A percentile compares a stretch with the other conserved stretches of the same genome.
Evolutionary conservation across 1,140 invertebrate genomes (phyloP).

Genomic region (Acromyrmex heyeri): DNA sequence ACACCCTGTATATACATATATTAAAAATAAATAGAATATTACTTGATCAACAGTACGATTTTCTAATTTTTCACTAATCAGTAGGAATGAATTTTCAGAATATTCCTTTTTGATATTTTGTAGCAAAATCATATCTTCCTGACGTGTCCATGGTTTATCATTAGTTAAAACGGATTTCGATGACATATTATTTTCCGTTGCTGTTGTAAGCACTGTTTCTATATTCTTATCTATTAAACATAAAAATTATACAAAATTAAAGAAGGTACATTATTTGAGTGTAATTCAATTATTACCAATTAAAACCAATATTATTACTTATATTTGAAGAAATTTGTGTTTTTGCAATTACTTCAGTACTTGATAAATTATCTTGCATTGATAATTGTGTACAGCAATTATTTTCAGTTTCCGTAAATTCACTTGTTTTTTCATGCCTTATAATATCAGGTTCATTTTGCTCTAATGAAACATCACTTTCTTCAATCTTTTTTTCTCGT

Average conservation of each 20-base stretch:
- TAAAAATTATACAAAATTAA: neutral
- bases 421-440: constrained; percentile 10
- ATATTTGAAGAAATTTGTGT: neutral
- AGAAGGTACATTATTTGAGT: neutral
- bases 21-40: constrained; percentile 50
- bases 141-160: constrained; percentile 81
- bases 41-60: constrained; percentile 81
- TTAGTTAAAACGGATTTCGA: constrained; percentile 59
- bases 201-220: neutral
- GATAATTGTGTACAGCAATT: constrained; percentile 18
- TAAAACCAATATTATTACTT: neutral
- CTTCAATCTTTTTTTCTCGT: constrained; percentile 79
- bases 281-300: too few relatives aligned
- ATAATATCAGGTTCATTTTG: constrained; percentile 14
- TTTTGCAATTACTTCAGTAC: constrained; percentile 26
- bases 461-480: constrained; percentile 72
- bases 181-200: constrained; percentile 59
- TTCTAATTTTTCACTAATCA: constrained; percentile 79
- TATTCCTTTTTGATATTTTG: constrained; percentile 84
- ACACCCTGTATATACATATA: too few relatives aligned
- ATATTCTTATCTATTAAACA: constrained; percentile 1
- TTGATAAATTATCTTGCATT: constrained; percentile 55
- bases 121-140: constrained; percentile 84
- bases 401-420: constrained; percentile 30
- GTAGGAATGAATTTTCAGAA: constrained; percentile 79